Conservation (phyloP, 1,140 invertebrate species). For the Bombus terrestris region DNA sequence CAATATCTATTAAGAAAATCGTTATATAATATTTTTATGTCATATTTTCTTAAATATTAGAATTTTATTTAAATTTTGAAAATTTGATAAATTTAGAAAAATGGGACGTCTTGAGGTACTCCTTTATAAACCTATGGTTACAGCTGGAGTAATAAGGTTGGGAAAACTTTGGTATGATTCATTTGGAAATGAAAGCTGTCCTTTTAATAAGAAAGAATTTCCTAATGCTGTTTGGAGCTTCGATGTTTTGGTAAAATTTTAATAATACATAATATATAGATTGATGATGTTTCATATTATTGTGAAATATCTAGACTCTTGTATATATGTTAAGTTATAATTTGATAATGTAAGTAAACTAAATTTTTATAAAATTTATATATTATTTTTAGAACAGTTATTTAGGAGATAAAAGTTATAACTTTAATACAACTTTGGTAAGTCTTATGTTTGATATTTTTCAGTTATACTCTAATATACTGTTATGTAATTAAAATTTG, state of each 20-base stretch:
- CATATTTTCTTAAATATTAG: neutral
- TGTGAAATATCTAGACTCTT: neutral
- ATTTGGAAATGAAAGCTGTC: neutral
- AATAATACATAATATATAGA: conserved; percentile 4
- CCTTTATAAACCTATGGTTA: conserved; percentile 6
- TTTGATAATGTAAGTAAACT: neutral
- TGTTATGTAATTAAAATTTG: neutral
- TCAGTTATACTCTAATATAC: neutral
- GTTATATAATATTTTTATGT: neutral
- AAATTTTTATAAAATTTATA: neutral
- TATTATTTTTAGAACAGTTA: neutral
- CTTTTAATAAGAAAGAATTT: too few species aligned
- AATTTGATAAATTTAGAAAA: neutral
- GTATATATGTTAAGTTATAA: neutral
- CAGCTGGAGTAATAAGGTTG: neutral
- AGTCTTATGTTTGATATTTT: conserved; percentile 14
- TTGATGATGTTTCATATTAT: too few species aligned
- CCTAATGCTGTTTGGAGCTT: neutral
- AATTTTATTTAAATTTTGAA: conserved; percentile 12
- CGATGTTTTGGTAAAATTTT: conserved; percentile 37
- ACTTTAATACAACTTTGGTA: conserved; percentile 27
- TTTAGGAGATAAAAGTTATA: neutral
- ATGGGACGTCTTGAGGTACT: neutral
- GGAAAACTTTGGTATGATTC: neutral
- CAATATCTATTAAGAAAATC: neutral